Evolutionary conservation across 2,888 invertebrate genomes (phyloP).

Genomic region (Lycia hirtaria): DNA sequence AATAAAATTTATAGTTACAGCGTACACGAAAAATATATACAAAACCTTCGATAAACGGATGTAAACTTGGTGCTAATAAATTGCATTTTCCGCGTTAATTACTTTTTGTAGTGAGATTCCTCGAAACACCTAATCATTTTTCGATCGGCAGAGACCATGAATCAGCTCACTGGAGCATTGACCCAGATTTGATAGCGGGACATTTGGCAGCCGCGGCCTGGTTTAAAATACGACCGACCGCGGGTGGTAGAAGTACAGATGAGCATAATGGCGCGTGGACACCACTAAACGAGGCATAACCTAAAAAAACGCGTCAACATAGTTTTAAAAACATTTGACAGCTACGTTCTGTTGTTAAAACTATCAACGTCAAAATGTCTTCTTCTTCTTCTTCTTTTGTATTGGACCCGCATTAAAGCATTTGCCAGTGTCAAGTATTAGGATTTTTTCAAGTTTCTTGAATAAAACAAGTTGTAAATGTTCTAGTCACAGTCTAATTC

Average conservation of each 20-base stretch:
- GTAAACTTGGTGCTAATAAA: background rate
- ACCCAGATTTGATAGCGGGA: slow-evolving; percentile 71
- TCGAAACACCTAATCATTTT: slow-evolving; percentile 36
- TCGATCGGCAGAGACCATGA: slow-evolving; percentile 45
- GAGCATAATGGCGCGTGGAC: slow-evolving; percentile 38
- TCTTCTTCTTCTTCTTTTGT: no score
- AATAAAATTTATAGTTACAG: slow-evolving; percentile 7
- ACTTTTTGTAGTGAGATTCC: slow-evolving; percentile 11
- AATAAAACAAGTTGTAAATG: no score
- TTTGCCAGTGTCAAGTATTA: no score
- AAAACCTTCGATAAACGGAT: background rate
- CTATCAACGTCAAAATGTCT: no score
- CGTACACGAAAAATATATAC: slow-evolving; percentile 6
- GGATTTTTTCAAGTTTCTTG: no score
- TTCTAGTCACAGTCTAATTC: no score
- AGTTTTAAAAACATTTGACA: no score
- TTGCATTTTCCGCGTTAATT: background rate
- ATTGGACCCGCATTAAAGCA: no score
- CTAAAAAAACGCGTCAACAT: no score
- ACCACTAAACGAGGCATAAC: slow-evolving; percentile 17
- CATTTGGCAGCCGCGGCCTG: slow-evolving; percentile 70
- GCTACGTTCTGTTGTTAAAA: no score
- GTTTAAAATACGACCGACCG: slow-evolving; percentile 67
- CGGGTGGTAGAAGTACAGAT: slow-evolving; percentile 30
- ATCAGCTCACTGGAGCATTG: slow-evolving; percentile 76